Evolutionary conservation across 2,797 vertebrate species (phyloP), one percentile per base, ranked within the genome.

Genomic region (Xenopus petersii): DNA sequence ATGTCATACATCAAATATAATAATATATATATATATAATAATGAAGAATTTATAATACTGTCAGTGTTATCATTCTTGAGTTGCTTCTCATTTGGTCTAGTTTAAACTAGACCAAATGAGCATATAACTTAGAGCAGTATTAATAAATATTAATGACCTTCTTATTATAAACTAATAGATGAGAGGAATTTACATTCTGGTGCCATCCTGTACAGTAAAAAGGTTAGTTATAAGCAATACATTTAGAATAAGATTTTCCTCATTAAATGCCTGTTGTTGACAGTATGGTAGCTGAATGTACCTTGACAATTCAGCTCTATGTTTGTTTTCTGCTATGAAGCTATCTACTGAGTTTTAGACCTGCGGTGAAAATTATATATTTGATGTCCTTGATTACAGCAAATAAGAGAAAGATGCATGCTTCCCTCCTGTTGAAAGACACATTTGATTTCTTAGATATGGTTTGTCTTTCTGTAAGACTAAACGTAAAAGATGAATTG

Each of bases 351-450:
- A 79, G 56, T 74, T 74, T 73, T 65, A 70, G 62, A 36, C 77
- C 71, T 47, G 71, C 56, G 64, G 77, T 74, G 77, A 79, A 79
- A 79, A 79, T 79, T 79, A 79, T 68, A 79, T 64, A 74, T 67
- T 66, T 70, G 62, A 33, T 70, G 67, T 79, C 71, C 67, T 79
- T 79, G 71, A 79, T 79, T 79, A 79, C 71, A 74, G 73, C 42
- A 79, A 79, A 79, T 79, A 79, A 70, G 64, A 49, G 61, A 69
- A 78, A 64, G 66, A 73, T 69, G 77, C 48, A 66, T 69, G 46
- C 62, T 30, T 63, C 76, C 73, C 64, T 21, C 74, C 60, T 60
- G 62, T 74, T 67, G 67, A 79, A 79, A 79, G 60, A 74, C 36
- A 46, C 64, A 74, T 79, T 79, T 79, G 65, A 79, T 79, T 74